Percentiles rank a stretch among this genome's conserved stretches.
Conservation (phyloP, 2,797 vertebrate species). For the Phoxinus dragarum region DNA sequence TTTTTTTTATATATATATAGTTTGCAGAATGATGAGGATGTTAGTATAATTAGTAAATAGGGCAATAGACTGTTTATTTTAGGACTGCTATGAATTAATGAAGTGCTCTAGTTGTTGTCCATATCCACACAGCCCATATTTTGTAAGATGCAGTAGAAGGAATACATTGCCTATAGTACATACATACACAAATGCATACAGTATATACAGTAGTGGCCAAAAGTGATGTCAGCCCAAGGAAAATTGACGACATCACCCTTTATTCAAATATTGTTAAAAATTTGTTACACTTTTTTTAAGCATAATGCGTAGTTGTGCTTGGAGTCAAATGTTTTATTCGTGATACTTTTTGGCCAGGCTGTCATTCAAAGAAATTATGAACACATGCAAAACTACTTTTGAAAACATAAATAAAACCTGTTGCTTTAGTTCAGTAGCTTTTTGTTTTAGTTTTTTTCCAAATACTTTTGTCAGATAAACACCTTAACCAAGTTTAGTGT, state of each 20-base stretch:
- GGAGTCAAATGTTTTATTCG: no score
- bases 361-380: not conserved
- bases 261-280: not conserved
- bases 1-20: not conserved
- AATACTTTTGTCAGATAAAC: not conserved
- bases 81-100: slow-evolving; percentile 5
- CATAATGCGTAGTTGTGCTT: not conserved
- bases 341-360: not conserved
- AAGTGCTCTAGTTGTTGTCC: not conserved
- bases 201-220: not conserved
- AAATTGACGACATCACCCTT: not conserved
- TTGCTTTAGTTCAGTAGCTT: not conserved
- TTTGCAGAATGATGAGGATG: not conserved
- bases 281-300: not conserved
- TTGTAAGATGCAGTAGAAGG: not conserved
- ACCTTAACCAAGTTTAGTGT: not conserved
- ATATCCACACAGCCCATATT: not conserved
- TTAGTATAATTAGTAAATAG: not conserved
- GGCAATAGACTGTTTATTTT: not conserved
- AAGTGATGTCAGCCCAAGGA: not conserved
- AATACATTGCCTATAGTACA: not conserved
- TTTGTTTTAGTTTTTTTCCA: not conserved
- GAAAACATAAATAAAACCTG: not conserved
- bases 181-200: not conserved
- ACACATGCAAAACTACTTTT: not conserved